Base-by-base conservation (phyloP, 2,888 invertebrate genomes). In the Endotricha flammealis region DNA sequence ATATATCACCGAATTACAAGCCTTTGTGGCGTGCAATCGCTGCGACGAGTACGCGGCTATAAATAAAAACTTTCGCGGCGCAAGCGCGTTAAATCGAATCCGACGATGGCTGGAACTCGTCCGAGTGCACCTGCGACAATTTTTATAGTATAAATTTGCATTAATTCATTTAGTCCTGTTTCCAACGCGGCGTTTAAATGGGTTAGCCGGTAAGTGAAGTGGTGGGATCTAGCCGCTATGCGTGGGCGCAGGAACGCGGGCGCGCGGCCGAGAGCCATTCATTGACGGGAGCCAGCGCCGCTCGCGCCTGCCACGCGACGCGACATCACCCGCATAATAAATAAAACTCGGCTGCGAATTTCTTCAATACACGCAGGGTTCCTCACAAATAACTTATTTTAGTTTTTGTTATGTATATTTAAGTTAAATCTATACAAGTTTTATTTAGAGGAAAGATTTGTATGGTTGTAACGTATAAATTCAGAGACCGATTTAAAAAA, bases 91-190 rank as follows among this genome's bases (percentile, higher is more conserved):
- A 82, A 83, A 81, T 80, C 82, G 85, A 75, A 80, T 73, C 75
- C 74, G 65, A 67, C 73, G 72, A 73, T 72, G 73, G 71, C 62
- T 79, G 78, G 74, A 85, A 86, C 85, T 74, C 71, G 86, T 83
- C 83, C 63, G 53, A 41, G 53, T 64, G 81, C 86, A 86, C 86
- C 86, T 86, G 86, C 85, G 83, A 86, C 85, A 85, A 82, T 85
- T 86, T 86, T 85, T 85, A 86, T 82, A 78, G 86, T 83, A 85
- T 86, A 85, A 76, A 85, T 86, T 86, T 82, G 78, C 85, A 85
- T 86, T 82, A 83, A 86, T 83, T 83, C 82, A 83, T 83, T 83
- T 83, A 77, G 76, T 79, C 79, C 82, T 82, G 82, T 85, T 83
- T 80, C 74, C 74, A 79, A 66, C 68, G 72, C 66, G 45, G 59